Conservation (phyloP, 2,113 vertebrate genomes). For the Circaetus gallicus region DNA sequence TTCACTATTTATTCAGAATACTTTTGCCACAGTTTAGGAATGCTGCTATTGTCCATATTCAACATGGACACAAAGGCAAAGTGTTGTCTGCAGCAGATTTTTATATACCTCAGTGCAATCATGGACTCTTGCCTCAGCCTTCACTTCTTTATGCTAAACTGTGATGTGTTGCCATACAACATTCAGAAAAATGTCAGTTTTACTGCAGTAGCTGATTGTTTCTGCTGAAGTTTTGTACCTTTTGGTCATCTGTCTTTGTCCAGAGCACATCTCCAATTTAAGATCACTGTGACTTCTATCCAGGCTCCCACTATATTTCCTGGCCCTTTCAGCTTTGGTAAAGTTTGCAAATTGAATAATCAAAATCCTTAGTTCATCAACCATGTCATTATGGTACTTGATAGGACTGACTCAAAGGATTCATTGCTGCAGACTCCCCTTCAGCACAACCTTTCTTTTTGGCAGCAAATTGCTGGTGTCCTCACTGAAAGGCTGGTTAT, state of each 20-base stretch:
- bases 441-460: background rate
- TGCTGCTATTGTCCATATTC: background rate
- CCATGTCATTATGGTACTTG: background rate
- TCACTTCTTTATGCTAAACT: background rate
- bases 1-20: background rate
- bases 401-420: background rate
- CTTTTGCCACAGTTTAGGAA: background rate
- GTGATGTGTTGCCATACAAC: background rate
- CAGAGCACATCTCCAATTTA: background rate
- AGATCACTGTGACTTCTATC: background rate
- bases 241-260: background rate
- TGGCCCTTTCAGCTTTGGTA: background rate
- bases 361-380: background rate
- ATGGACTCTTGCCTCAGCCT: background rate
- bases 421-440: background rate
- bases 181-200: background rate
- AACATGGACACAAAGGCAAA: background rate
- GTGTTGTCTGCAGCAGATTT: background rate
- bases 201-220: background rate
- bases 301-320: background rate
- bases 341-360: background rate
- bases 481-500: background rate
- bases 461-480: background rate
- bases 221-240: background rate
- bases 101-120: background rate